Evolutionary conservation across 23 tunicate species (phyloP).

Genomic region (Oikopleura dioica): DNA sequence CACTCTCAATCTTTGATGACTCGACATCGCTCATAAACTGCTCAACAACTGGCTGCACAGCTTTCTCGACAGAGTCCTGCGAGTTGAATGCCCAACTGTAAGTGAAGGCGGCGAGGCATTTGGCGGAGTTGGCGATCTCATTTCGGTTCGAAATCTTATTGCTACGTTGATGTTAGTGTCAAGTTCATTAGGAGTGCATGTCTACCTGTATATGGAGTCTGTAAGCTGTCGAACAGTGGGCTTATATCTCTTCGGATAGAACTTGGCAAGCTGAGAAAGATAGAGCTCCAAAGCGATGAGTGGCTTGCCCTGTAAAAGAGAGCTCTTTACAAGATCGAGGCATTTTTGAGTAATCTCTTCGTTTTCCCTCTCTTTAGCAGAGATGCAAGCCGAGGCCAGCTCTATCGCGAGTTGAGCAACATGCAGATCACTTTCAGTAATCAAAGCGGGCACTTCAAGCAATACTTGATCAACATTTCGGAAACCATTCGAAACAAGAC

Average conservation of each 20-base stretch:
- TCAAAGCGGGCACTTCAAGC: conserved; percentile 45
- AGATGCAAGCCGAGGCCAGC: conserved; percentile 20
- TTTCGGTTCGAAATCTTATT: too few species aligned
- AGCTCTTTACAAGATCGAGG: conserved; percentile 26
- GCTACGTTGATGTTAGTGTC: too few species aligned
- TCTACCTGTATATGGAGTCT: neutral
- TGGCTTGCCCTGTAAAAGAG: conserved; percentile 59
- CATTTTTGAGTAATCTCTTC: neutral
- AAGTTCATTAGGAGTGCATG: too few species aligned
- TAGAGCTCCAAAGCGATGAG: neutral
- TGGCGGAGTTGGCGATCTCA: neutral
- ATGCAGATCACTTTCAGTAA: conserved; percentile 57
- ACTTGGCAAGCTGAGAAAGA: neutral
- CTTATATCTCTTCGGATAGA: neutral
- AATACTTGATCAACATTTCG: neutral
- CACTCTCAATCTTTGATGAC: neutral
- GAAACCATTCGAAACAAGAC: conserved; percentile 42
- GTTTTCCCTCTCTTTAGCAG: neutral
- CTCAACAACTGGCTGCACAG: conserved; percentile 17
- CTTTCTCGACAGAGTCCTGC: conserved; percentile 3
- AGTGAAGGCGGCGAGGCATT: neutral
- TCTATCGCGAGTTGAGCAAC: conserved; percentile 66
- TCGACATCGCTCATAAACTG: conserved; percentile 59
- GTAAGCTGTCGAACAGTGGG: neutral
- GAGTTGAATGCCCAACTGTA: conserved; percentile 10